Percentiles rank a stretch among this genome's conserved stretches.
Evolutionary conservation across 2,888 invertebrate species (phyloP).

Genomic region (Meiosimyza decipiens): DNA sequence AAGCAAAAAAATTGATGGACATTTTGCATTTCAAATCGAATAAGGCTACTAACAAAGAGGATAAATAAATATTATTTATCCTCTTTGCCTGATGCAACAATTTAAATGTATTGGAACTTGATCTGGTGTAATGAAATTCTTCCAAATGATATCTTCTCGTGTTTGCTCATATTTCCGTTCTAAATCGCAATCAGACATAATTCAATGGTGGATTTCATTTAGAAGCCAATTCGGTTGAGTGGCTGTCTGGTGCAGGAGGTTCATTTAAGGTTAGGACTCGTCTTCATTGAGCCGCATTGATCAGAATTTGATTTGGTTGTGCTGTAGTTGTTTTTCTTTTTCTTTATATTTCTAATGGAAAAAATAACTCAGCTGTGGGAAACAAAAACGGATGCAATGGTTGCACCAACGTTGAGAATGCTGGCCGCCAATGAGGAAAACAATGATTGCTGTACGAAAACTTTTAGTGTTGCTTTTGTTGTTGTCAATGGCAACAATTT

Average conservation of each 20-base stretch:
- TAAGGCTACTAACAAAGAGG: too few species aligned
- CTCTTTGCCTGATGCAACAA: too few species aligned
- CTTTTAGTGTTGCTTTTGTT: neutral
- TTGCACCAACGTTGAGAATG: too few species aligned
- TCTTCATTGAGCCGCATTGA: constrained; percentile 1
- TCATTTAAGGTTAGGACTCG: neutral
- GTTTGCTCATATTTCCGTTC: too few species aligned
- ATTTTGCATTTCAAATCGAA: too few species aligned
- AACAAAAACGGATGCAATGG: neutral
- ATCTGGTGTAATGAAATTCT: too few species aligned
- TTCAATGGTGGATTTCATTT: constrained; percentile 1
- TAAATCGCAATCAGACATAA: constrained; percentile 6
- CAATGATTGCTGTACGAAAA: neutral
- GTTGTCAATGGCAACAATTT: neutral
- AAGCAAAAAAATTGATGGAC: too few species aligned
- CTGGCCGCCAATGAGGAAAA: too few species aligned
- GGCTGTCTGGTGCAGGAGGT: neutral
- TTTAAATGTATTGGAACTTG: too few species aligned
- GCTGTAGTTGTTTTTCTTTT: neutral
- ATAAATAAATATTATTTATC: too few species aligned
- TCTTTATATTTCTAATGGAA: constrained; percentile 13
- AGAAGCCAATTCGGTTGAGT: neutral
- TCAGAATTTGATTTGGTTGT: constrained; percentile 4
- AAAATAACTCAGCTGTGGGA: constrained; percentile 20
- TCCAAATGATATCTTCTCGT: too few species aligned